Percentiles rank a stretch among this genome's conserved stretches.
Conservation (phyloP, 2,797 vertebrate genomes). For the Dryobates pubescens region DNA sequence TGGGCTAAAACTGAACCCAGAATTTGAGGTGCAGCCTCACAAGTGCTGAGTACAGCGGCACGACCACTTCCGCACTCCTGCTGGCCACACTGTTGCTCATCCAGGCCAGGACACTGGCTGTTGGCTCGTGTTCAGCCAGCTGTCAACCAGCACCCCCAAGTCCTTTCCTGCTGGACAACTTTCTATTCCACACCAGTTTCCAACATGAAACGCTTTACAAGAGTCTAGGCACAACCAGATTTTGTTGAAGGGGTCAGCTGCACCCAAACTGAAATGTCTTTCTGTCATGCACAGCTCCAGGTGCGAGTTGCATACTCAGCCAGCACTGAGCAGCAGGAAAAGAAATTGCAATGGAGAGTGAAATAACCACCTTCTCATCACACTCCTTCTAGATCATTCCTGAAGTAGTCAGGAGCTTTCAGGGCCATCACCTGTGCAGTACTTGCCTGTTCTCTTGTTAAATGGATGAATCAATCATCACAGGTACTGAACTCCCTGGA, state of each 20-base stretch:
- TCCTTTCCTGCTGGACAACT: too few species aligned
- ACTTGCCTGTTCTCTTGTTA: background rate
- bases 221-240: background rate
- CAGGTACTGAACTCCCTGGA: background rate
- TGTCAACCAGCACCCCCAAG: too few species aligned
- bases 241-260: background rate
- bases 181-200: too few species aligned
- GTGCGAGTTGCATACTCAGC: background rate
- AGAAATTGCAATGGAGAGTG: background rate
- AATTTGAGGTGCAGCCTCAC: too few species aligned
- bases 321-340: background rate
- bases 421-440: background rate
- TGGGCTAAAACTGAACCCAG: too few species aligned
- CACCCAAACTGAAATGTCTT: background rate
- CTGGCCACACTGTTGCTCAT: too few species aligned
- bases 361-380: background rate
- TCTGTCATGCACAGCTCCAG: background rate
- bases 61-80: too few species aligned
- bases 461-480: background rate
- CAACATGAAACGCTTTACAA: background rate
- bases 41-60: too few species aligned
- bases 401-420: background rate
- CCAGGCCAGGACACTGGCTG: too few species aligned
- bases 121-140: too few species aligned
- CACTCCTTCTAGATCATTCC: background rate